These are phyloP conservation scores for Lagopus leucura DNA, from an alignment of 2,113 vertebrate genomes.

Conservation along the genomic window DNA sequence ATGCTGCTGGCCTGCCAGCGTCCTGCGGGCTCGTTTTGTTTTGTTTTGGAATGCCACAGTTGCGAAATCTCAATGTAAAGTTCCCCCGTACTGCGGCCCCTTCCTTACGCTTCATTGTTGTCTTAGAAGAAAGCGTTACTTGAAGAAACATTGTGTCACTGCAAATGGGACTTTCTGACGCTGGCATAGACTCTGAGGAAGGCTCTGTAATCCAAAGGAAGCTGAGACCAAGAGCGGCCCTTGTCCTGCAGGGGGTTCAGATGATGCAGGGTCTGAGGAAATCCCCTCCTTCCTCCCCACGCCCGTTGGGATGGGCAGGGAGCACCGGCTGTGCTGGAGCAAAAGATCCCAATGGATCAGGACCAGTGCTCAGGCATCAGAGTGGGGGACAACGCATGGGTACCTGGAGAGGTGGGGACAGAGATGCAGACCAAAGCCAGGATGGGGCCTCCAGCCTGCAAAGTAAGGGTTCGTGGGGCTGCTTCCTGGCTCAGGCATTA, in stretches of 20 bases:
- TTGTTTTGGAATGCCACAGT: background rate
- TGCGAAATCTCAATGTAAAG: constrained; percentile 69
- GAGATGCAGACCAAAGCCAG: background rate
- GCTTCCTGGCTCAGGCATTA: constrained; percentile 32
- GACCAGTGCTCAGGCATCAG: background rate
- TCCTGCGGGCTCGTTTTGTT: background rate
- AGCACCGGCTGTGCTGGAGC: background rate
- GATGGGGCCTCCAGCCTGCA: background rate
- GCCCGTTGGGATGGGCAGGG: background rate
- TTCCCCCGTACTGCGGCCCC: constrained; percentile 56
- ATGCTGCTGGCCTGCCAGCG: background rate
- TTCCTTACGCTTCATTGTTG: constrained; percentile 69
- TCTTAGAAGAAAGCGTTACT: constrained; percentile 73
- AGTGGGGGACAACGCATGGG: fast-evolving
- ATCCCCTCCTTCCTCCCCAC: background rate
- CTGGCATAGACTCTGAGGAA: constrained; percentile 62
- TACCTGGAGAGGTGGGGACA: background rate
- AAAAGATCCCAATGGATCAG: background rate
- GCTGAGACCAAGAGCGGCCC: constrained; percentile 61
- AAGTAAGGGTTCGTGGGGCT: background rate
- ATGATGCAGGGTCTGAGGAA: constrained; percentile 11
- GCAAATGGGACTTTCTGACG: constrained; percentile 76
- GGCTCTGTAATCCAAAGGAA: constrained; percentile 51
- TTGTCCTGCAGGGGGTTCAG: constrained; percentile 42
- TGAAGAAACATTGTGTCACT: constrained; percentile 74